These are phyloP conservation scores for Notolabrus celidotus DNA, from an alignment of 2,797 vertebrate genomes.

Conservation along the genomic window DNA sequence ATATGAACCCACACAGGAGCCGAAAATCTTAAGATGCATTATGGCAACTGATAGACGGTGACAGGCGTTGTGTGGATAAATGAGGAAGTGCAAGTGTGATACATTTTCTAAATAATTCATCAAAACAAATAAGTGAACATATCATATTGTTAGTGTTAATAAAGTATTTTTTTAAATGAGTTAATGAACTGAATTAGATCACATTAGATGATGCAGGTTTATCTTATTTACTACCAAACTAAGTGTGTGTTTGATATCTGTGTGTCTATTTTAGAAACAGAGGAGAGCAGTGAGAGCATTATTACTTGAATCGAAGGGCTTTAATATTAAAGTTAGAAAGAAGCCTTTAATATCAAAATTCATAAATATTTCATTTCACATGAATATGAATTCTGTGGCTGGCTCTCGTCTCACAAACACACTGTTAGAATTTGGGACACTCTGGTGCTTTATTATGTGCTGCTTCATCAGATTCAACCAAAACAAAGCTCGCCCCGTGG, in stretches of 20 bases:
- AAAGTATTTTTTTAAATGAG: no score
- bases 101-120: no score
- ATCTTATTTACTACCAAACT: not conserved
- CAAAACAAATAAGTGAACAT: no score
- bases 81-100: no score
- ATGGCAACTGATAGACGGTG: not conserved
- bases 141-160: no score
- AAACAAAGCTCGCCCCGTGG: no score
- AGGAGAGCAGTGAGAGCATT: slow-evolving; percentile 26
- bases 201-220: no score
- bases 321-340: slow-evolving; percentile 58
- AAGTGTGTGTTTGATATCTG: slow-evolving; percentile 1
- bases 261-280: slow-evolving; percentile 19
- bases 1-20: not conserved
- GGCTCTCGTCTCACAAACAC: slow-evolving; percentile 52
- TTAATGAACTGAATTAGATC: no score
- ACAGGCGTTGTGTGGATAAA: no score
- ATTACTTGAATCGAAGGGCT: slow-evolving; percentile 51
- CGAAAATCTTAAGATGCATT: no score
- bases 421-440: slow-evolving; percentile 38
- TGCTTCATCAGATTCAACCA: no score
- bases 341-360: slow-evolving; percentile 55
- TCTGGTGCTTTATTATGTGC: slow-evolving; percentile 25
- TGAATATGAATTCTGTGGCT: slow-evolving; percentile 56
- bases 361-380: slow-evolving; percentile 71